phyloP scores from a whole-genome alignment of 2,888 invertebrate species.

The Drosophila mimetica region DNA sequence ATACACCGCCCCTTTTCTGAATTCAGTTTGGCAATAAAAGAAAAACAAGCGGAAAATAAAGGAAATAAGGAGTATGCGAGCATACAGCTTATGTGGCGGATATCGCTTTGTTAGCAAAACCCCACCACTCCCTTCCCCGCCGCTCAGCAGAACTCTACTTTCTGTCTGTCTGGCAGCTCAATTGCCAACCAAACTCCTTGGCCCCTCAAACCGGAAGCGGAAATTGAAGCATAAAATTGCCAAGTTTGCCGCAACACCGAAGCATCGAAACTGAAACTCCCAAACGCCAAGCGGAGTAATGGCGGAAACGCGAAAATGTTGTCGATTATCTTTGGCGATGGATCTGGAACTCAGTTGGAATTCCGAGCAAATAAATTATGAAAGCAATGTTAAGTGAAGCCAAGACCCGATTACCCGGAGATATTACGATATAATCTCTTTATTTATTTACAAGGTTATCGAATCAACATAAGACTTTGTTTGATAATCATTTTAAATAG shows the following conservation, averaged over 20 bases:
- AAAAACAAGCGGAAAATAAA: conserved; percentile 29
- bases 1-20: neutral
- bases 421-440: neutral
- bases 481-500: no score
- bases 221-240: conserved; percentile 79
- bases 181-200: conserved; percentile 55
- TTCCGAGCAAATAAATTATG: conserved; percentile 24
- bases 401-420: neutral
- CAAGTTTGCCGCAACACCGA: conserved; percentile 60
- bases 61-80: conserved; percentile 41
- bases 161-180: conserved; percentile 50
- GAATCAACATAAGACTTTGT: no score
- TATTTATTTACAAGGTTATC: no score
- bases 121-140: neutral
- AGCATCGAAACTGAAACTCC: conserved; percentile 25
- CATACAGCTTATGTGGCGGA: conserved; percentile 51
- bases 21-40: conserved; percentile 37
- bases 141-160: conserved; percentile 10
- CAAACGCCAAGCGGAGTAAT: conserved; percentile 12
- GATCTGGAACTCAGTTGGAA: conserved; percentile 15
- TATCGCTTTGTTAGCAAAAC: conserved; percentile 40
- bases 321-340: conserved; percentile 36
- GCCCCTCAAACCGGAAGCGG: conserved; percentile 66
- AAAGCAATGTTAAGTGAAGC: neutral
- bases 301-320: conserved; percentile 42